Conservation (phyloP, 1,140 invertebrate genomes). For the Pollicipes pollicipes region DNA sequence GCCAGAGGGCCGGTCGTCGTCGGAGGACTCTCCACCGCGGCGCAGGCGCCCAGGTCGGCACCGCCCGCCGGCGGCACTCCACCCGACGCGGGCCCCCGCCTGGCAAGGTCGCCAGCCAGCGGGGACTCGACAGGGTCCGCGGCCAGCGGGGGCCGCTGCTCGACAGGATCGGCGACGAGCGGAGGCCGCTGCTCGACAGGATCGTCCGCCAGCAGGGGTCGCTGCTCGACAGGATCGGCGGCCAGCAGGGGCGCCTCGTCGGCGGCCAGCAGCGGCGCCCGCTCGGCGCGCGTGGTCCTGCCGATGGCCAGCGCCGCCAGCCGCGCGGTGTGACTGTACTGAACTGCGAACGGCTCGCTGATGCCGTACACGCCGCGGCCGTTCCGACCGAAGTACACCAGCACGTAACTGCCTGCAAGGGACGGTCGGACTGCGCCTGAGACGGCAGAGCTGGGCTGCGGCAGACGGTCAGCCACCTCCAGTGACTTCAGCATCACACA, state of each 20-base stretch:
- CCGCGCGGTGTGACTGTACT: neutral
- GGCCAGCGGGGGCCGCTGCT: neutral
- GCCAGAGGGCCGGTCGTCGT: no score
- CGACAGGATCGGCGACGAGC: neutral
- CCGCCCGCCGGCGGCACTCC: no score
- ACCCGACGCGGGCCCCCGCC: no score
- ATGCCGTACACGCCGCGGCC: neutral
- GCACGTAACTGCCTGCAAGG: neutral
- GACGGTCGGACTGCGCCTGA: no score
- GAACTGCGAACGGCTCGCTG: neutral
- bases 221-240: no score
- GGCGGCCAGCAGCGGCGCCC: neutral
- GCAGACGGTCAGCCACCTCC: no score
- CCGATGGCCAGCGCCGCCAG: neutral
- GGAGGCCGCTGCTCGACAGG: neutral
- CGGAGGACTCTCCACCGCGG: neutral
- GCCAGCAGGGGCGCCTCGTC: neutral
- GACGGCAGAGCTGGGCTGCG: no score
- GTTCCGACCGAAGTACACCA: neutral
- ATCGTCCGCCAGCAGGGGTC: neutral
- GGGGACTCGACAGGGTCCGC: neutral
- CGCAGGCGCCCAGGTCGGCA: no score
- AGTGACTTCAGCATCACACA: no score
- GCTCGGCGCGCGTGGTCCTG: no score
- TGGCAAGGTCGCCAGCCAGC: no score